Evolutionary conservation across 1,140 invertebrate species (phyloP), one percentile per base, ranked within the genome.

Genomic region (Mya arenaria): DNA sequence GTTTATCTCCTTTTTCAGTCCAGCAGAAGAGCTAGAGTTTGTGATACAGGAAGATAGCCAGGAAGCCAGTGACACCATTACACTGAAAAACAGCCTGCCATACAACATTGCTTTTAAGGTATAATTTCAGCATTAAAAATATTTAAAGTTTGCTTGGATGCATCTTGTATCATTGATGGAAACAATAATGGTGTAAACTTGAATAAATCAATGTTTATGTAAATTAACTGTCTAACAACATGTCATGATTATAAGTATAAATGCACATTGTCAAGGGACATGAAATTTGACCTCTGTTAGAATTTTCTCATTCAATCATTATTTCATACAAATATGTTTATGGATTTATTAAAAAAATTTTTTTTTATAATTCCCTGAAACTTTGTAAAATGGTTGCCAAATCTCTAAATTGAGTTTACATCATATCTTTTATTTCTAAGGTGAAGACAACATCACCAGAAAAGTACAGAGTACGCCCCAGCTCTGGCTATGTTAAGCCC

Each of bases 381-480:
- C 28, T 15, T 13, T 66, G 17, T 66, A 66, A 10, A 1, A 19
- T 17, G 28, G 34, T 37, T 19, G 28, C 19, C 30, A n/a, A 19
- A 3, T 30, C 17, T 66, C 10, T 15, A 13, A 34, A 34, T 30
- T 30, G 34, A 87, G 85, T 85, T 92, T 62, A n/a, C n/a, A n/a
- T n/a, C n/a, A n/a, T n/a, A n/a, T n/a, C n/a, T n/a, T n/a, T n/a
- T n/a, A n/a, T 78, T 93, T 56, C 84, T 15, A 82, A 97, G 96
- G 94, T 97, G 78, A 97, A 97, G 93, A 96, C 95, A 52, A 96
- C 95, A 19, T 94, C 95, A 1, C 97, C 97, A 0, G 97, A 98
- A 84, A 98, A 98, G 91, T 98, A 97, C 91, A 94, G 96, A 56
- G 97, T 98, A 0, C 94, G 96, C 72, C 97, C 97, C 15, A 97